Evolutionary conservation across 1,140 invertebrate genomes (phyloP).

Genomic region (Bombus superbus): DNA sequence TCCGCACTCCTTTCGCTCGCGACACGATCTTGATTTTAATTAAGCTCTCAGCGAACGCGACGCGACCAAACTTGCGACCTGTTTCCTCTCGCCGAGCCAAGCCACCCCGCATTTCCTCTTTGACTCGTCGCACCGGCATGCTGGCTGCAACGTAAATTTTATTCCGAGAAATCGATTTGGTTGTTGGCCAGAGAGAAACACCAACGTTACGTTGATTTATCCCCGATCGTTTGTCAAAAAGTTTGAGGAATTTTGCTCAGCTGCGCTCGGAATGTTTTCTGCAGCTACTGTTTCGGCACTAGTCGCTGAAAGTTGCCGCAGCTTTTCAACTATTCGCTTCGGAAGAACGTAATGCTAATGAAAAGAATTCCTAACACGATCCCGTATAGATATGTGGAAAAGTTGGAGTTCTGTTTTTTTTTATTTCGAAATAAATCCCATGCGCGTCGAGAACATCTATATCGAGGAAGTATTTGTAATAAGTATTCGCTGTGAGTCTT

Average conservation of each 20-base stretch:
- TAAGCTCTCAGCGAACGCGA: not conserved
- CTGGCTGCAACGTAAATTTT: not conserved
- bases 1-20: not conserved
- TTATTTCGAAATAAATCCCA: too few relatives aligned
- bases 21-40: conserved; percentile 28
- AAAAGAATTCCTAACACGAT: not conserved
- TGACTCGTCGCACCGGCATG: not conserved
- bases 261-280: not conserved
- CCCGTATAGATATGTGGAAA: not conserved
- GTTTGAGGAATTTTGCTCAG: not conserved
- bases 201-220: not conserved
- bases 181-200: too few relatives aligned
- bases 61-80: conserved; percentile 3
- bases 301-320: not conserved
- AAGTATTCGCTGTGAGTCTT: too few relatives aligned
- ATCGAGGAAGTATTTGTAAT: too few relatives aligned
- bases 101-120: not conserved
- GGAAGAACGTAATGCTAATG: too few relatives aligned
- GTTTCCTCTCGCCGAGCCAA: not conserved
- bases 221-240: not conserved
- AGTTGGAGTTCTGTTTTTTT: not conserved
- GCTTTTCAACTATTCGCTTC: not conserved
- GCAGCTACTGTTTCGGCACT: not conserved
- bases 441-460: too few relatives aligned
- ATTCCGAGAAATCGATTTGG: not conserved